A percentile compares a stretch with the other conserved stretches of the same genome.
Evolutionary conservation across 2,113 vertebrate species (phyloP).

Genomic region (Limnothrissa miodon): DNA sequence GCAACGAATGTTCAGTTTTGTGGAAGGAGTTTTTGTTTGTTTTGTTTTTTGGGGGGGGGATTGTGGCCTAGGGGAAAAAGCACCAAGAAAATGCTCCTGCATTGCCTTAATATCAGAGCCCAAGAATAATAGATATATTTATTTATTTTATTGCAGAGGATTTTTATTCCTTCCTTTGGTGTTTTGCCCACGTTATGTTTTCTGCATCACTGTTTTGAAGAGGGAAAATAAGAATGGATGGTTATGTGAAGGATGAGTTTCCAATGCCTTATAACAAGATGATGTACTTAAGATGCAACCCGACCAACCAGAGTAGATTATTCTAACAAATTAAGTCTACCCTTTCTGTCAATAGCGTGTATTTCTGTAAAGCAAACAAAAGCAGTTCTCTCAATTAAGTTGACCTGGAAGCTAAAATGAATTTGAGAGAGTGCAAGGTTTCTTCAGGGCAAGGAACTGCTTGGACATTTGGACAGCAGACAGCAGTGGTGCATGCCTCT

Average conservation of each 20-base stretch:
- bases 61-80: constrained; percentile 23
- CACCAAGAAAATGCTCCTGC: constrained; percentile 67
- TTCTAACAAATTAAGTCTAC: not conserved
- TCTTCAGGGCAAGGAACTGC: not conserved
- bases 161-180: constrained; percentile 39
- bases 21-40: constrained; percentile 42
- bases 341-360: constrained; percentile 3
- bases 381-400: not conserved
- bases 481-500: not conserved
- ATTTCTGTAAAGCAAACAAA: not conserved
- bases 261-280: constrained; percentile 32
- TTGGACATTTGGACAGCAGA: not conserved
- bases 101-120: constrained; percentile 74
- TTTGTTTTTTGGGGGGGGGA: not conserved
- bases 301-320: not conserved
- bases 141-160: constrained; percentile 62
- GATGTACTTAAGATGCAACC: constrained; percentile 14
- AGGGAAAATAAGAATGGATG: not conserved
- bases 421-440: not conserved
- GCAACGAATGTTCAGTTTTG: constrained; percentile 48
- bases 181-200: constrained; percentile 37
- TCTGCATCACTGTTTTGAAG: constrained; percentile 1
- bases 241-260: not conserved
- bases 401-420: not conserved
- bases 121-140: constrained; percentile 62